phyloP scores from a whole-genome alignment of 2,888 invertebrate genomes.

The Patella depressa region DNA sequence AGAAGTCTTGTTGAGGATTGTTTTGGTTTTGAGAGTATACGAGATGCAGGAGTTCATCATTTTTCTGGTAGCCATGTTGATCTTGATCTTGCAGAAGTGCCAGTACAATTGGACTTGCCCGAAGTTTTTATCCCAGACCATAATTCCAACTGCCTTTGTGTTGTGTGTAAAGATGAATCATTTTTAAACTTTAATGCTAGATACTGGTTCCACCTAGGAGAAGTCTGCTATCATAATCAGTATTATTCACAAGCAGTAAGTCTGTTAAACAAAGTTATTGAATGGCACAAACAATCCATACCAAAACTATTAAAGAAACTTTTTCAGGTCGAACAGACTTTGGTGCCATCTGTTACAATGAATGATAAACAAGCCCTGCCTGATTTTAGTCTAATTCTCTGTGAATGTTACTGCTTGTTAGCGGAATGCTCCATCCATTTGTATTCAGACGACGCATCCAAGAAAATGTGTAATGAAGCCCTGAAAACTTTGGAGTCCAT shows the following conservation, averaged over 20 bases:
- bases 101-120: background rate
- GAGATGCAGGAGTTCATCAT: conserved; percentile 13
- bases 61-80: background rate
- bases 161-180: background rate
- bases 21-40: conserved; percentile 35
- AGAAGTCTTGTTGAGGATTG: conserved; percentile 16
- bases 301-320: background rate
- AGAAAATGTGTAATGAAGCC: background rate
- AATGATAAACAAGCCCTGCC: background rate
- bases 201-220: background rate
- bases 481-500: background rate
- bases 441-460: background rate
- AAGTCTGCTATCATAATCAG: background rate
- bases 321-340: background rate
- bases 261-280: background rate
- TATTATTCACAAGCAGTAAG: background rate
- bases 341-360: background rate
- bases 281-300: background rate
- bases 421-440: background rate
- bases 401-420: background rate
- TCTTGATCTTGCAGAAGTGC: background rate
- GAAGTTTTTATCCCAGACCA: background rate
- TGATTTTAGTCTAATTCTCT: background rate
- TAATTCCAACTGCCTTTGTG: background rate
- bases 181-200: background rate